Evolutionary conservation across 2,113 vertebrate genomes (phyloP), one percentile per base, ranked within the genome.

Genomic region (Neolamprologus sp.): DNA sequence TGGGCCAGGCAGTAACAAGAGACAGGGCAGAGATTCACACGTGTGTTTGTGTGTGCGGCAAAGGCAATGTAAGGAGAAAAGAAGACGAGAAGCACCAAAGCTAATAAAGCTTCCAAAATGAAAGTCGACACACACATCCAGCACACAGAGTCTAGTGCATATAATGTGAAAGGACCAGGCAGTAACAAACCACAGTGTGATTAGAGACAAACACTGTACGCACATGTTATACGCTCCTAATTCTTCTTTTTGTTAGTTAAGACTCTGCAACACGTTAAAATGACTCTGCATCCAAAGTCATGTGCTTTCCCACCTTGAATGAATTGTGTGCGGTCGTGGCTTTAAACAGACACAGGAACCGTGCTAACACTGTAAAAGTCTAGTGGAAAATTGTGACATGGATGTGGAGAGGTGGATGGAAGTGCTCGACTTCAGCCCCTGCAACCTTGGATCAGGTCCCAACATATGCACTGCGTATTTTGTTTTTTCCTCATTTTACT

Each of bases 1-100:
- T 23, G 19, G 65, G 84, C 86, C 84, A 88, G 90, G 85, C 75
- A 26, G 85, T 91, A 92, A 92, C 7, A 11, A 92, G 85, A 90
- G 86, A 87, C 89, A 90, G 75, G 90, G 87, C 86, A 88, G 90
- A 57, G 81, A 49, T 28, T 53, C 78, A 82, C 45, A 23, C 35
- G 82, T 71, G 86, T 49, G 14, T 78, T 47, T 75, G 16, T 85
- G 57, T 47, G 28, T 79, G 80, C n/a, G 42, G 49, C 42, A 17
- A 37, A n/a, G 57, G 23, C 40, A 54, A 51, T n/a, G 26, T 54
- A 33, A 13, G 8, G 23, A 57, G 37, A 80, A 81, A 54, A n/a
- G 42, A 82, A 80, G 63, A 81, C 16, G 33, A 68, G 26, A 55
- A 84, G 53, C 53, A 84, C 30, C 53, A 53, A 19, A 33, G 37